Evolutionary conservation across 2,113 vertebrate genomes (phyloP).

Genomic region (Aleadryas rufinucha): DNA sequence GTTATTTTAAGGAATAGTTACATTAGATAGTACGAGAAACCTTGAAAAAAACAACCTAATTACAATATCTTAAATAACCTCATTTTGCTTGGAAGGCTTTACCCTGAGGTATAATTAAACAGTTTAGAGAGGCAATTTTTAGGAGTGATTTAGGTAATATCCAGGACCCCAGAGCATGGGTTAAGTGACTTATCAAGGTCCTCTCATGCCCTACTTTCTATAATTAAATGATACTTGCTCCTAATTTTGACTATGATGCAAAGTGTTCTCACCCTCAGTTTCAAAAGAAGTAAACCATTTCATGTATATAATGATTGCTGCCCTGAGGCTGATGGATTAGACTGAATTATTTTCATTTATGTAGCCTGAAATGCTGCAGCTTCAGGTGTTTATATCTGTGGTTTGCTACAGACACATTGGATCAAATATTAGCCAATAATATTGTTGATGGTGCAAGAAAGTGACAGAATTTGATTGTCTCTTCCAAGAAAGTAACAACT

Average conservation of each 20-base stretch:
- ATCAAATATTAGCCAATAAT: not conserved
- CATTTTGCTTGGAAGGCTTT: not conserved
- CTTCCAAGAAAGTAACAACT: not conserved
- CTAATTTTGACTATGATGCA: not conserved
- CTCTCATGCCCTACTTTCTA: not conserved
- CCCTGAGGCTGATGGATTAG: not conserved
- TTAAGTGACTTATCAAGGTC: not conserved
- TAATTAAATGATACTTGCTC: not conserved
- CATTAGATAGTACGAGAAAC: not conserved
- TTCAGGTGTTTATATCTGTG: not conserved
- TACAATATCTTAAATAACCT: not conserved
- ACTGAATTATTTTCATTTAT: not conserved
- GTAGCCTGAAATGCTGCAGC: not conserved
- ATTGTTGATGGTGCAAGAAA: not conserved
- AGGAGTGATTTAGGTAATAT: not conserved
- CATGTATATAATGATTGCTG: not conserved
- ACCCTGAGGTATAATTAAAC: not conserved
- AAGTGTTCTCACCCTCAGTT: not conserved
- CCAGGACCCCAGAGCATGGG: not conserved
- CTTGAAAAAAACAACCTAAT: not conserved
- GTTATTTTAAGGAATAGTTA: not conserved
- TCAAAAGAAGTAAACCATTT: not conserved
- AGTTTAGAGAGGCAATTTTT: not conserved
- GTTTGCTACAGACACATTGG: not conserved
- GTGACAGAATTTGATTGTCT: not conserved